phyloP scores from a whole-genome alignment of 2,888 invertebrate species.

The Trichogramma evanescens region DNA sequence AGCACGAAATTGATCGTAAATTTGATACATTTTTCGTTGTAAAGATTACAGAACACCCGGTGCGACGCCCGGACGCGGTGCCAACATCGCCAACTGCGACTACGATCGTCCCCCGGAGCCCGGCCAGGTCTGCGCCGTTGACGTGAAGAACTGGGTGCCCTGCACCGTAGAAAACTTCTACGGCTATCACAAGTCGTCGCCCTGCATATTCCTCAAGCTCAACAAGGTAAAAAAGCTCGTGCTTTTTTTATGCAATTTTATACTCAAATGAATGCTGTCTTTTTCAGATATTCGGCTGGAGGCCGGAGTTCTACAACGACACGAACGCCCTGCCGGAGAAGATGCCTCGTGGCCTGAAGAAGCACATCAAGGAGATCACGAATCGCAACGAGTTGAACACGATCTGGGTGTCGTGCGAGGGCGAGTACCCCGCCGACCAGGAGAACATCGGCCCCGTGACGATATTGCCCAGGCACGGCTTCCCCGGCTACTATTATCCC shows the following conservation, averaged over 20 bases:
- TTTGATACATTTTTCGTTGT: background rate
- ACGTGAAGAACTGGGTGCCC: constrained; percentile 70
- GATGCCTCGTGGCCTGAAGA: constrained; percentile 69
- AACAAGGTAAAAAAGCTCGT: constrained; percentile 60
- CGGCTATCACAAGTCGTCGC: constrained; percentile 85
- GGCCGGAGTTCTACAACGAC: constrained; percentile 73
- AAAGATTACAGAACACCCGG: constrained; percentile 69
- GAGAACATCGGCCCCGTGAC: constrained; percentile 83
- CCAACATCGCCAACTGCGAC: constrained; percentile 69
- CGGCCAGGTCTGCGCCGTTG: constrained; percentile 80
- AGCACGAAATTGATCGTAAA: background rate
- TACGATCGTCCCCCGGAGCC: constrained; percentile 63
- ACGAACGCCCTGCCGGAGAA: constrained; percentile 60
- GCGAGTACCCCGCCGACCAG: constrained; percentile 86
- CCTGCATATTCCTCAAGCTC: constrained; percentile 90
- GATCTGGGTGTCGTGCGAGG: constrained; percentile 88
- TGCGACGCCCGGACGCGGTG: constrained; percentile 63
- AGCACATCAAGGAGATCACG: constrained; percentile 57
- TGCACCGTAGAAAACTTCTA: constrained; percentile 81
- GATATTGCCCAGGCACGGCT: constrained; percentile 75
- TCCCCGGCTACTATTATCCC: constrained; percentile 85
- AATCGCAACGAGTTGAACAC: constrained; percentile 55
- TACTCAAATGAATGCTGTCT: too few species aligned
- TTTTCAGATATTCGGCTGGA: constrained; percentile 85
- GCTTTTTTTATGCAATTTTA: too few species aligned